These are phyloP conservation scores for Capitulum mitella DNA, from an alignment of 2,888 invertebrate genomes.

Conservation along the genomic window DNA sequence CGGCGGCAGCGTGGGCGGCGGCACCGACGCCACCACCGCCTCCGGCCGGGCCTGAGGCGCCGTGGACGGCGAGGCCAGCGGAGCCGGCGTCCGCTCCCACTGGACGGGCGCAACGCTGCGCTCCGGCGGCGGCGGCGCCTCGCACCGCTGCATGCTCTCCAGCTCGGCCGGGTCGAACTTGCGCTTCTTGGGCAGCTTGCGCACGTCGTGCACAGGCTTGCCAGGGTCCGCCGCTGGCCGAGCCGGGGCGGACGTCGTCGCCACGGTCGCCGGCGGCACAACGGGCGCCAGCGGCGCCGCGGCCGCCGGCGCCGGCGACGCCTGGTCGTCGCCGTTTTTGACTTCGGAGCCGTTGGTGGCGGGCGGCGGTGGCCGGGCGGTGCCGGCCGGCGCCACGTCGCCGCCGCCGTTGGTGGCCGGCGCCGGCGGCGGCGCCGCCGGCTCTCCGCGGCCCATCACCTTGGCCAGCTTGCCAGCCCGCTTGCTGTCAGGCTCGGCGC, in stretches of 20 bases:
- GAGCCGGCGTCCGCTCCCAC: too few species aligned
- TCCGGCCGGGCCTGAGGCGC: too few species aligned
- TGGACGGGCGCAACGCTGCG: not conserved
- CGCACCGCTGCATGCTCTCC: constrained; percentile 53
- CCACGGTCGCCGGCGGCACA: constrained; percentile 2
- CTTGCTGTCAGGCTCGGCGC: not conserved
- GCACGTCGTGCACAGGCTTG: constrained; percentile 41
- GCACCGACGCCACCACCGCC: too few species aligned
- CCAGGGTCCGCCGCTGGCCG: not conserved
- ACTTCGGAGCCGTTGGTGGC: constrained; percentile 27
- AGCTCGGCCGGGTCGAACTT: constrained; percentile 73
- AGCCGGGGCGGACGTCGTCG: constrained; percentile 4
- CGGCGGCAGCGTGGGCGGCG: constrained; percentile 9
- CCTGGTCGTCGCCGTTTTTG: not conserved
- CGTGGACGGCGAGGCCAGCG: too few species aligned
- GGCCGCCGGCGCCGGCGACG: not conserved
- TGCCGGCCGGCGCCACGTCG: constrained; percentile 19
- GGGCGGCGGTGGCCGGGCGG: constrained; percentile 30
- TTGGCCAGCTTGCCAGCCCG: constrained; percentile 15
- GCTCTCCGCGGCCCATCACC: constrained; percentile 1
- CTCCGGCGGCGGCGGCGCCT: constrained; percentile 35
- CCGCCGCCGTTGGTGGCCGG: constrained; percentile 17
- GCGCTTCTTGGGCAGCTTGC: constrained; percentile 86
- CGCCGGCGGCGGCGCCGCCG: not conserved
- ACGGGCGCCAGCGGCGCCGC: not conserved